Evolutionary conservation across 2,113 vertebrate species (phyloP).

Genomic region (Centropristis striata): DNA sequence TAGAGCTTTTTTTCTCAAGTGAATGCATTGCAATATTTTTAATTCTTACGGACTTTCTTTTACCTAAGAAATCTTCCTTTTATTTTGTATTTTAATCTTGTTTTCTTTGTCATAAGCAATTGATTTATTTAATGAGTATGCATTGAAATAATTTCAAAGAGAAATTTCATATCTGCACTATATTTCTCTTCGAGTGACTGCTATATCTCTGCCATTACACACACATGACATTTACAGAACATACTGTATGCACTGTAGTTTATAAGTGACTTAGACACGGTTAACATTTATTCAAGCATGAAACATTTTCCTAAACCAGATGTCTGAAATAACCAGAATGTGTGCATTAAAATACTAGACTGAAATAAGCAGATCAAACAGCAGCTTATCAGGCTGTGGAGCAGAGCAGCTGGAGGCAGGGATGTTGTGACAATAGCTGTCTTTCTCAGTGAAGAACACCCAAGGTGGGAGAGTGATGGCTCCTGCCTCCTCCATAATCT

Average conservation of each 20-base stretch:
- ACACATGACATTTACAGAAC: background rate
- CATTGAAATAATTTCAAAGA: background rate
- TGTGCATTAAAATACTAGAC: constrained; percentile 26
- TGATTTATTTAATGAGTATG: too few species aligned
- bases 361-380: constrained; percentile 28
- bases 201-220: background rate
- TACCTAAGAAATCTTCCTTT: background rate
- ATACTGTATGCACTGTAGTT: background rate
- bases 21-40: too few species aligned
- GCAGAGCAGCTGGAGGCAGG: constrained; percentile 48
- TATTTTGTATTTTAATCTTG: background rate
- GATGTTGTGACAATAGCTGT: constrained; percentile 69
- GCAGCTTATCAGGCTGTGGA: constrained; percentile 54
- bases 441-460: constrained; percentile 58
- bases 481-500: constrained; percentile 59
- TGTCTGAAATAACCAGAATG: background rate
- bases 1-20: too few species aligned
- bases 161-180: background rate
- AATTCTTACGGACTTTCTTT: background rate
- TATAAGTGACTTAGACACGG: background rate
- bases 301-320: background rate
- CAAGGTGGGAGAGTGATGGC: constrained; percentile 64
- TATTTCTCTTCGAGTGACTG: background rate
- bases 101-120: background rate
- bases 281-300: constrained; percentile 33